Evolutionary conservation across 2,113 vertebrate species (phyloP), one percentile per base, ranked within the genome.

Genomic region (Pleuronectes platessa): DNA sequence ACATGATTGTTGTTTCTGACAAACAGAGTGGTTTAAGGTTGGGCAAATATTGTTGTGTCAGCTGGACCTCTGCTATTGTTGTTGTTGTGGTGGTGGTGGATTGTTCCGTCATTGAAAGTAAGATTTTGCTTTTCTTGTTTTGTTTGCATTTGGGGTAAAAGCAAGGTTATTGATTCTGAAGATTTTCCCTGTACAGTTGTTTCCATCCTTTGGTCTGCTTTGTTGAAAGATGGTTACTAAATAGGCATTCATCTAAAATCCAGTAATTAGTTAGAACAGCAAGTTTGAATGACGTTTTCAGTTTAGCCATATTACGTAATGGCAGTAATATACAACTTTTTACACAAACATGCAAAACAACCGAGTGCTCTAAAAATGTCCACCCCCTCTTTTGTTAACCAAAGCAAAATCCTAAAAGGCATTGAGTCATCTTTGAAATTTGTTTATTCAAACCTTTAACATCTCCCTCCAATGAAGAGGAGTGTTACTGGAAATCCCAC

Each of bases 271-370:
- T 40, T 51, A 5, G 47, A 27, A 6, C 8, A 54, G 12, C 7
- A 51, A 6, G 21, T 69, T 49, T 74, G 26, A 13, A 27, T 2
- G n/a, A 54, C 1, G 15, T 24, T 71, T 53, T 67, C 37, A 54
- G 3, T 40, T 24, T 14, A 49, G 61, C 6, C 20, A 23, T 14
- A 27, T 26, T 15, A 59, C 7, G 9, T 68, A 14, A 2, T 24
- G 21, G 56, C 35, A 27, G n/a, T 4, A 53, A 65, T 59, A 27
- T 73, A 60, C 58, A 86, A 83, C 76, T 61, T 68, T 61, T 92
- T 91, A 91, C 92, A 91, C 93, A 93, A 91, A 89, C 93, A 93
- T 94, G 93, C 93, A 94, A 93, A 93, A 93, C 51, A 10, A n/a
- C 5, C 10, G 20, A 15, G 53, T 68, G 76, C 80, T 78, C 45